Evolutionary conservation across 2,797 vertebrate species (phyloP).

Genomic region (Micropoecilia bifurca): DNA sequence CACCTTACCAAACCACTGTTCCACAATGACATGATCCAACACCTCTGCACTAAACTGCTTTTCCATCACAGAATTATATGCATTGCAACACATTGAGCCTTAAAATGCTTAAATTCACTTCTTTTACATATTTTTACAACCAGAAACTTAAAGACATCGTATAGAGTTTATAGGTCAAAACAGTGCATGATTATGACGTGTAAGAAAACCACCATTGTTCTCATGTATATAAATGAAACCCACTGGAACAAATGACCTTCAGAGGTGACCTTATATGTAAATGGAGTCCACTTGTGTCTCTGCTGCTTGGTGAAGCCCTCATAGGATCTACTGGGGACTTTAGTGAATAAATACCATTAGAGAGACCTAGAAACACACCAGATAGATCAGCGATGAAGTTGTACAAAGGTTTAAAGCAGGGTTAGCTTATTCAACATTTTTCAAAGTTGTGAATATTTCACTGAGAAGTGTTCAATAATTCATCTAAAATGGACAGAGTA

Average conservation of each 20-base stretch:
- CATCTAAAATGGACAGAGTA: not conserved
- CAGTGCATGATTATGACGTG: not conserved
- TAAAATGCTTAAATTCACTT: not conserved
- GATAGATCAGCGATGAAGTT: not conserved
- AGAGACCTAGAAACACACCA: not conserved
- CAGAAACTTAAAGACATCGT: not conserved
- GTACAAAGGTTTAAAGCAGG: not conserved
- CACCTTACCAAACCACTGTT: not conserved
- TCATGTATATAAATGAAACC: not conserved
- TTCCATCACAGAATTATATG: not conserved
- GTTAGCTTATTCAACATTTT: not conserved
- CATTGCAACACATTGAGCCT: slow-evolving; percentile 5
- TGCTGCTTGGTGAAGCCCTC: not conserved
- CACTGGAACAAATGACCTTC: not conserved
- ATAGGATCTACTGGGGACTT: not conserved
- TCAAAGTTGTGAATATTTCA: not conserved
- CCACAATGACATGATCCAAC: slow-evolving; percentile 7
- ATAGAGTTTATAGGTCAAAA: not conserved
- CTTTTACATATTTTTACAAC: not conserved
- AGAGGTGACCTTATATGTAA: not conserved
- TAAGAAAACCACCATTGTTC: not conserved
- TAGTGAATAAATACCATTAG: not conserved
- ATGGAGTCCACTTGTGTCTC: not conserved
- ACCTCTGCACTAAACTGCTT: not conserved
- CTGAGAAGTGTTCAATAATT: not conserved